Evolutionary conservation across 2,113 vertebrate species (phyloP), one percentile per base, ranked within the genome.

Genomic region (Maccullochella peelii): DNA sequence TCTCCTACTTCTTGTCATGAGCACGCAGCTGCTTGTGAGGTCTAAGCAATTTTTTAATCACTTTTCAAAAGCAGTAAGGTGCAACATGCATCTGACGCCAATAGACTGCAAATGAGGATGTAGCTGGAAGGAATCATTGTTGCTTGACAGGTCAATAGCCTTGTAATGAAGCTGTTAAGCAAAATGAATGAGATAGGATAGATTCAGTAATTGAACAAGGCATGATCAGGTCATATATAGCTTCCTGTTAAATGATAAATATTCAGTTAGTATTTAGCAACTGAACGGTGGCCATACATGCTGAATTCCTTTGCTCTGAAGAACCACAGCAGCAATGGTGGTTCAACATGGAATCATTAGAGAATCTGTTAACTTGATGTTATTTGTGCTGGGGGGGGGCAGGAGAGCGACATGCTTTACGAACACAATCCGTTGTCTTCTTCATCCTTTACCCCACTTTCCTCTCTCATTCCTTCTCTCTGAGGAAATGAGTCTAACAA

Each of bases 401-500:
- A 59, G 40, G 42, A 27, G 36, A 30, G 44, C 18, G 49, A 58
- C 67, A 75, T 44, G 79, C 69, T 84, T 71, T 52, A 73, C 38
- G 30, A 83, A 78, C 52, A 67, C 36, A 6, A 25, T 49, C 49
- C 27, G 38, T 79, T 81, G 47, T 86, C 76, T 78, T 68, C 65
- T 79, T 71, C 57, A 72, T 81, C 69, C 68, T 73, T 73, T 70
- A 77, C 78, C 72, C 70, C 68, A 77, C 87, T 84, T 85, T 82
- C 57, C 67, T 85, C 70, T 79, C 68, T 77, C 80, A n/a, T 66
- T 57, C 12, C 3, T 38, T 85, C 73, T 80, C 72, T 79, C 63
- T 82, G 77, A 80, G 84, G 83, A 91, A 85, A 93, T 91, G 77
- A 86, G 71, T 76, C 67, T 54, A 85, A 81, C 88, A 83, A 75